Conservation (phyloP, 2,797 vertebrate genomes). For the Cryptoprocta ferox region DNA sequence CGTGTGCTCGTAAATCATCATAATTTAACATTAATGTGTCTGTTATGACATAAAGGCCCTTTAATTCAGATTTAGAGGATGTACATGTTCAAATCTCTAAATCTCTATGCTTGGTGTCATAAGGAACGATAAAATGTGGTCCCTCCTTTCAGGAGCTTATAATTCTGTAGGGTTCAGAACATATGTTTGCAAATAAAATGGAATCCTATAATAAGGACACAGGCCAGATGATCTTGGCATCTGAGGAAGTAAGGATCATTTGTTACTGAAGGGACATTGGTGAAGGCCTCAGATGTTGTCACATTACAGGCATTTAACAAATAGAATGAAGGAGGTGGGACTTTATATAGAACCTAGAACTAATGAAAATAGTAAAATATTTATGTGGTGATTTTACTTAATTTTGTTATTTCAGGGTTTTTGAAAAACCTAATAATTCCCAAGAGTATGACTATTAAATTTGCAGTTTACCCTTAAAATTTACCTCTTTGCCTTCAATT, state of each 20-base stretch:
- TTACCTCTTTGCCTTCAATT: background rate
- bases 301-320: background rate
- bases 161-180: constrained; percentile 25
- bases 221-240: background rate
- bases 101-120: background rate
- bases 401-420: background rate
- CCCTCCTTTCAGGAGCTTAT: background rate
- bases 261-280: background rate
- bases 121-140: background rate
- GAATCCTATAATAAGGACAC: background rate
- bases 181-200: background rate
- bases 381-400: constrained; percentile 29
- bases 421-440: background rate
- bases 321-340: background rate
- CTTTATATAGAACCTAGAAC: background rate
- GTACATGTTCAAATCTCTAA: background rate
- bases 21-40: constrained; percentile 3
- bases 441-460: background rate
- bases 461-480: background rate
- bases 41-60: background rate
- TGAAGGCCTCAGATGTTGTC: background rate
- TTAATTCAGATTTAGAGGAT: background rate
- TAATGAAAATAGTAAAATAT: constrained; percentile 21
- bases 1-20: background rate
- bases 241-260: background rate